Percentiles rank a stretch among this genome's conserved stretches.
Evolutionary conservation across 2,113 vertebrate genomes (phyloP).

Genomic region (Sinocyclocheilus anshuiensis): DNA sequence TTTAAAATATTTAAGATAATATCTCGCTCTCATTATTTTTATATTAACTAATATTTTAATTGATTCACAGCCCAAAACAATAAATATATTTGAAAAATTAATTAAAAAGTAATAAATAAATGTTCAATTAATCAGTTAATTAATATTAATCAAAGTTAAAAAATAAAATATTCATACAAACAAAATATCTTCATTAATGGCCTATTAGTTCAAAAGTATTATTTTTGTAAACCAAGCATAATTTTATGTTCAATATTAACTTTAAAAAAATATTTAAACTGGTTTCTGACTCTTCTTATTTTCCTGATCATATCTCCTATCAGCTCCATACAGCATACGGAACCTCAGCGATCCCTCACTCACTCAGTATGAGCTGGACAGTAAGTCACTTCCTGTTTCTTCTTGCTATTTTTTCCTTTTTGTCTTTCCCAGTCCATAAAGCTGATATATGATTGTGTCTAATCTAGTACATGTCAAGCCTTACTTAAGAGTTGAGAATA

Average conservation of each 20-base stretch:
- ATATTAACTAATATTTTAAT: too few relatives aligned
- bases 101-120: too few relatives aligned
- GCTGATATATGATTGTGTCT: not conserved
- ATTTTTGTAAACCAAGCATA: not conserved
- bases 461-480: constrained; percentile 5
- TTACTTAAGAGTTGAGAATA: not conserved
- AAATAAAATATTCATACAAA: not conserved
- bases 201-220: not conserved
- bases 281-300: too few relatives aligned
- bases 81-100: too few relatives aligned
- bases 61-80: too few relatives aligned
- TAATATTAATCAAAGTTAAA: not conserved
- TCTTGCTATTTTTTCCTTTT: too few relatives aligned
- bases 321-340: constrained; percentile 84
- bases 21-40: not conserved
- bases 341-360: constrained; percentile 89
- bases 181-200: not conserved
- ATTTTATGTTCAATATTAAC: not conserved
- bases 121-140: too few relatives aligned
- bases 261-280: not conserved
- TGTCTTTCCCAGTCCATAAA: constrained; percentile 17
- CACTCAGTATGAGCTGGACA: constrained; percentile 90
- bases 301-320: constrained; percentile 43
- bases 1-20: not conserved
- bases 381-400: constrained; percentile 77